These are phyloP conservation scores for Trichopoda pennipes DNA, from an alignment of 2,888 invertebrate genomes.

Conservation along the genomic window DNA sequence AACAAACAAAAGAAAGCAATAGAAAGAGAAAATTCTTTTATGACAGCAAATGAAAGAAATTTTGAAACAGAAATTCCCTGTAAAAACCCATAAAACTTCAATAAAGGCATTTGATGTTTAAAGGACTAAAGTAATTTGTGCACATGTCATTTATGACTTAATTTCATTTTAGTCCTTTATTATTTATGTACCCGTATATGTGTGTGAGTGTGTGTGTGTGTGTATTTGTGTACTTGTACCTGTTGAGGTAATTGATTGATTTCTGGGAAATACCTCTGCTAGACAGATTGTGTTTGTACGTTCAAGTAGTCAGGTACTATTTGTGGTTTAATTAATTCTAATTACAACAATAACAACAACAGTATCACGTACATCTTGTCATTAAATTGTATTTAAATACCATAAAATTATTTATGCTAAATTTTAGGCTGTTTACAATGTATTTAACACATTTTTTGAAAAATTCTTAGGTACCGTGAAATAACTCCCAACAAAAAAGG, in stretches of 20 bases:
- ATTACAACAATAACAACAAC: neutral
- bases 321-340: neutral
- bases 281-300: neutral
- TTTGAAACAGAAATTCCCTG: slow-evolving; percentile 30
- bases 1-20: neutral
- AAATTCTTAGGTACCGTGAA: too few species aligned
- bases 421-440: too few species aligned
- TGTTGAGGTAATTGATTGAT: slow-evolving; percentile 34
- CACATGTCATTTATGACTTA: slow-evolving; percentile 5
- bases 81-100: slow-evolving; percentile 55
- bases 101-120: slow-evolving; percentile 15
- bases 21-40: neutral
- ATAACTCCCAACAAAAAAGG: too few species aligned
- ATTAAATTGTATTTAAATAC: slow-evolving; percentile 5
- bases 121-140: neutral
- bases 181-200: neutral
- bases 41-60: neutral
- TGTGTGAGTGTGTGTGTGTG: too few species aligned
- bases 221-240: neutral
- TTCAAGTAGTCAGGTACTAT: slow-evolving; percentile 21
- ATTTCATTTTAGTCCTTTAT: neutral
- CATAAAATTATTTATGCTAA: neutral
- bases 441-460: too few species aligned
- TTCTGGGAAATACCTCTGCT: slow-evolving; percentile 53
- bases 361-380: neutral